Evolutionary conservation across 1,140 invertebrate species (phyloP), one percentile per base, ranked within the genome.

Genomic region (Zaprionus taronus): DNA sequence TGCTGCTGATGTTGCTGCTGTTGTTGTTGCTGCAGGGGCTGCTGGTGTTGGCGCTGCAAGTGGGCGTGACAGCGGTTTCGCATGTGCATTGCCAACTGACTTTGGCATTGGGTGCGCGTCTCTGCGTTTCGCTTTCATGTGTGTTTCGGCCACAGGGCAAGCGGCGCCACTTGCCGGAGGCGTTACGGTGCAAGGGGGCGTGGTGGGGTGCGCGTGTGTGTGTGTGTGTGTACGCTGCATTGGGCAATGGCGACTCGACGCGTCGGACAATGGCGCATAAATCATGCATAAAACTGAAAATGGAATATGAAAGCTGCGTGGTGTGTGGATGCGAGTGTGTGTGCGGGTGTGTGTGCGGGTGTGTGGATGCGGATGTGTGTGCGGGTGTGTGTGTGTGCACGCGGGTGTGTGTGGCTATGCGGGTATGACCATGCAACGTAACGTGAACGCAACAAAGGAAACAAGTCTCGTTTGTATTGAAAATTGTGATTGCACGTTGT

Each of bases 201-300:
- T 34, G 28, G 28, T 31, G 7, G 7, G 28, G 31, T 34, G 9
- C 4, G 31, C 9, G 2, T 34, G 31, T 34, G 9, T 34, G 9
- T 31, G 28, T 31, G 28, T 31, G 31, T 34, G 31, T 34, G 31
- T 34, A 34, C 9, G 24, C 38, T 34, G 9, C 31, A 49, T 6
- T 26, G 57, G 51, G 22, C 28, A 26, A 31, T 63, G 64, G 65
- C 65, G 71, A 78, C 44, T 69, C 64, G 58, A 20, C 60, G 64
- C 63, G 63, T 72, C 65, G 76, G 65, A 78, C 76, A 78, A 78
- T 78, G 76, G 64, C 44, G 76, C 72, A 78, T 78, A 78, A 78
- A 78, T 78, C 76, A 78, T 74, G 76, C 71, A 78, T 69, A 74
- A 69, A 78, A 78, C 76, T 78, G 72, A 78, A 78, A 78, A 78